phyloP scores from a whole-genome alignment of 35 echinoderm and acorn worm genomes.

The Stichopus chloronotus region DNA sequence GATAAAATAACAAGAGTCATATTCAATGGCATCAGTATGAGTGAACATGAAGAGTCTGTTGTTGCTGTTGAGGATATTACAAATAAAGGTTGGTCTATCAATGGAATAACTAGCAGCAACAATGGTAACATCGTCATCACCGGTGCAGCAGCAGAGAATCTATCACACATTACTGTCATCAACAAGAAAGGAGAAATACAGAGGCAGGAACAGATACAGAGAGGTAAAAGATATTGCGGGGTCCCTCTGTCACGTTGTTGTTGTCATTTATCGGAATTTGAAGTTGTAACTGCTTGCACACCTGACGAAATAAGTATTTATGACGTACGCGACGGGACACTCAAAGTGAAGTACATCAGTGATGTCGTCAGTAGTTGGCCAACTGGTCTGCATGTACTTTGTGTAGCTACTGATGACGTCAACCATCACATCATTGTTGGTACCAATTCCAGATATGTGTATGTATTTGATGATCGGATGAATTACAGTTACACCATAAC shows the following conservation, averaged over 20 bases:
- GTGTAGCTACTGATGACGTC: neutral
- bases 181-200: neutral
- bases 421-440: constrained; percentile 32
- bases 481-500: neutral
- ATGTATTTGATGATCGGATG: neutral
- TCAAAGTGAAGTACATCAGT: neutral
- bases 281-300: neutral
- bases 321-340: neutral
- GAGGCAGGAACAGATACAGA: neutral
- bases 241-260: neutral
- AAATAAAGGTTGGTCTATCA: neutral
- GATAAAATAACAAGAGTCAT: neutral
- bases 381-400: neutral
- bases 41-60: neutral
- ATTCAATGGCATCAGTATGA: neutral
- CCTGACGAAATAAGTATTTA: constrained; percentile 19
- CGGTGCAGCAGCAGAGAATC: neutral
- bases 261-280: neutral
- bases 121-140: constrained; percentile 11
- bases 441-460: neutral
- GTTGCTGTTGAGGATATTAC: neutral
- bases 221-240: neutral
- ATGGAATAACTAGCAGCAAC: neutral
- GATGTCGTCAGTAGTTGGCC: neutral
- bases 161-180: neutral